Evolutionary conservation across 2,113 vertebrate species (phyloP).

Genomic region (human): DNA sequence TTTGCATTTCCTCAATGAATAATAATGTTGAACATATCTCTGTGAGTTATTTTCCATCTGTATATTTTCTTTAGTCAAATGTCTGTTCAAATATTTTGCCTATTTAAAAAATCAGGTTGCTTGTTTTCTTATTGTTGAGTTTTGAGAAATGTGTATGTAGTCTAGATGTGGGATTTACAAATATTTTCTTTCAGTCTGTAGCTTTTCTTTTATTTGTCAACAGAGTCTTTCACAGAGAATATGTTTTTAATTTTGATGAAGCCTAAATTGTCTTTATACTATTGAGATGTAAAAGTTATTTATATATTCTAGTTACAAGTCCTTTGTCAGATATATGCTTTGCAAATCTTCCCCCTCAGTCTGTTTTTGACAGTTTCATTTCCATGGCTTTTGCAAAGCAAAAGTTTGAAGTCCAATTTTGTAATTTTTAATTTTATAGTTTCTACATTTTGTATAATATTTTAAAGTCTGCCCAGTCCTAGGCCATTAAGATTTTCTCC

Average conservation of each 20-base stretch:
- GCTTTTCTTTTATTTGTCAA: neutral
- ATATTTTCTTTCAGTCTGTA: neutral
- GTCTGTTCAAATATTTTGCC: neutral
- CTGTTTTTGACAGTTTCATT: neutral
- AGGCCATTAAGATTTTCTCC: neutral
- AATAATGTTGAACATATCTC: neutral
- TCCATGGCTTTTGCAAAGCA: neutral
- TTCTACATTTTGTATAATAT: neutral
- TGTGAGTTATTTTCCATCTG: neutral
- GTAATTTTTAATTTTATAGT: neutral
- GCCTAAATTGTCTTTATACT: neutral
- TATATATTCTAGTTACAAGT: neutral
- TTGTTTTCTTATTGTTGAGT: constrained; percentile 12
- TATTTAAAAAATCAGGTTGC: neutral
- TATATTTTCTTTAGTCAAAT: neutral
- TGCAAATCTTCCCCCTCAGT: neutral
- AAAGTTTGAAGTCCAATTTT: neutral
- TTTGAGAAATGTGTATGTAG: neutral
- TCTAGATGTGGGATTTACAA: neutral
- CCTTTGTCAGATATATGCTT: neutral
- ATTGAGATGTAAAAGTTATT: neutral
- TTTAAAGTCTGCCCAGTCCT: neutral
- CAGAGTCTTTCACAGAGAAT: neutral
- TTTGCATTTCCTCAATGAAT: neutral
- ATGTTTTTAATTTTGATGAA: neutral